These are phyloP conservation scores for Drosophila meridiana DNA, from an alignment of 2,888 invertebrate species.

Conservation along the genomic window DNA sequence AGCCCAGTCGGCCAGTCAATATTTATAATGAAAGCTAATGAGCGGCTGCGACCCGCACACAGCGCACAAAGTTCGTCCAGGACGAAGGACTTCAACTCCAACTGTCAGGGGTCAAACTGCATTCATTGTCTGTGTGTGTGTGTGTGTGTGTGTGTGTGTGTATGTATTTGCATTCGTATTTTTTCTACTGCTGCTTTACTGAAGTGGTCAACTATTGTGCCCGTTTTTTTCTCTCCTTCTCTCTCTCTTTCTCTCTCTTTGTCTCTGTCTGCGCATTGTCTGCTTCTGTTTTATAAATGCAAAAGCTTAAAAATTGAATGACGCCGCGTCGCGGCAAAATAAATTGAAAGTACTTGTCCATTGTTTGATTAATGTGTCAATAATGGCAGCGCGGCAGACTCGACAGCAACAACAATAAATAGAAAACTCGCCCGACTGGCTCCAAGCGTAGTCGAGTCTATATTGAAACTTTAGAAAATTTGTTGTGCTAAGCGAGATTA, in stretches of 20 bases:
- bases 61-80: constrained; percentile 20
- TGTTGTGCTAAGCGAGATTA: constrained; percentile 17
- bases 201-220: constrained; percentile 52
- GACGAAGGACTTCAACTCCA: constrained; percentile 7
- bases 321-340: constrained; percentile 63
- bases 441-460: constrained; percentile 9
- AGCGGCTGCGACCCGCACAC: constrained; percentile 47
- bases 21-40: constrained; percentile 80
- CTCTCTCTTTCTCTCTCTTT: constrained; percentile 13
- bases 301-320: constrained; percentile 59
- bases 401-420: constrained; percentile 15
- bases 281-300: constrained; percentile 55
- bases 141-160: constrained; percentile 4
- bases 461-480: constrained; percentile 24
- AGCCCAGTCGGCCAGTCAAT: constrained; percentile 70
- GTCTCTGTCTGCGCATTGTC: constrained; percentile 60
- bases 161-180: constrained; percentile 1
- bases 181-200: constrained; percentile 30
- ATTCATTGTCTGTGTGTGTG: constrained; percentile 4
- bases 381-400: constrained; percentile 51
- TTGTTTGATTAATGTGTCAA: constrained; percentile 81
- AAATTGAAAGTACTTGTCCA: constrained; percentile 79
- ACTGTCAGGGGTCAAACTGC: constrained; percentile 34
- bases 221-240: constrained; percentile 21
- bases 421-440: constrained; percentile 11